Base-by-base conservation (phyloP, 2,113 vertebrate genomes). In the Malurus alboscapulatus region DNA sequence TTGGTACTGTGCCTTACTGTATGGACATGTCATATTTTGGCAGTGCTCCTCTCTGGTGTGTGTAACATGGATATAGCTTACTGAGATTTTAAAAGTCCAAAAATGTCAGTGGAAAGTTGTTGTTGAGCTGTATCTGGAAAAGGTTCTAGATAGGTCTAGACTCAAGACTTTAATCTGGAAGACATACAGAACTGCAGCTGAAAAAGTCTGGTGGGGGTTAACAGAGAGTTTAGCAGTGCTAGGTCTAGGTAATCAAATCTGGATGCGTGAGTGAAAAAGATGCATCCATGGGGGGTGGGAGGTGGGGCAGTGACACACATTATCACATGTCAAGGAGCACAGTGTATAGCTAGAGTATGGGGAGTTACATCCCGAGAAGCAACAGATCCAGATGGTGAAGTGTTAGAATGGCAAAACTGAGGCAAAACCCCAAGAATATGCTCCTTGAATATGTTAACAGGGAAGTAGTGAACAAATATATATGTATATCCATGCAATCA, bases 241-340 rank as follows among this genome's bases (percentile, higher is more conserved):
- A 21, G 19, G 14, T 25, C 53, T 65, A 34, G 51, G 12, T 62
- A 30, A 42, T 55, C 26, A 50, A 44, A 5, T 79, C 25, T 20
- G 40, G 40, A 59, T 78, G 22, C 10, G 20, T 40, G 57, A 72
- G 19, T 42, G 40, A 78, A 76, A 86, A 84, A 34, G 12, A 45
- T n/a, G 20, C 22, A 13, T 68, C 62, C 13, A 1, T 42, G 7
- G 5, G 1, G 7, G 3, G 3, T 30, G 7, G 34, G 7, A 48
- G 10, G 4, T 8, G 2, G 17, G 18, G 9, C 22, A 30, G 9
- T 14, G 17, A 48, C n/a, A 29, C 36, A 75, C 9, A 55, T 13
- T 92, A 85, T 68, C 59, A 29, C 12, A 9, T 8, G 13, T 24
- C 50, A 61, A 17, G 40, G 20, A 85, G 19, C 15, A 50, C 17